phyloP scores from a whole-genome alignment of 2,797 vertebrate genomes.

The Borostomias antarcticus region DNA sequence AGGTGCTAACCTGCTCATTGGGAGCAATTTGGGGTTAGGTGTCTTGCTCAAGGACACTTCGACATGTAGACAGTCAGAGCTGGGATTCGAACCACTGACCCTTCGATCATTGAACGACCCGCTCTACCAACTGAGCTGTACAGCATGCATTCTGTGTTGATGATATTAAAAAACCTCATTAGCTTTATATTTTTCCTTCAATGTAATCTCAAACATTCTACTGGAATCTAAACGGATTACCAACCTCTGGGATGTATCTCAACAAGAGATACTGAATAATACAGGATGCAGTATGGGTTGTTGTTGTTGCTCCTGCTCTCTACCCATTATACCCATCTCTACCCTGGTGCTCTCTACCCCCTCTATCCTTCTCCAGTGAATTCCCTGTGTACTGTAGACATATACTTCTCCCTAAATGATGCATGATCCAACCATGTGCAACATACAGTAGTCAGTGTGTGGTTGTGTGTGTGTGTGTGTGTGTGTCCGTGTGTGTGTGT shows the following conservation, averaged over 20 bases:
- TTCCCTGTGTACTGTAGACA: slow-evolving; percentile 11
- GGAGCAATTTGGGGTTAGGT: no score
- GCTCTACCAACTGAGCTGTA: no score
- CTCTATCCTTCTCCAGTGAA: slow-evolving; percentile 20
- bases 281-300: slow-evolving; percentile 22
- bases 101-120: no score
- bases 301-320: slow-evolving; percentile 24
- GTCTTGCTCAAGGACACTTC: no score
- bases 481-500: neutral
- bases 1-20: no score
- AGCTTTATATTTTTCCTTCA: neutral
- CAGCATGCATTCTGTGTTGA: neutral
- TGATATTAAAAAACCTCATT: neutral
- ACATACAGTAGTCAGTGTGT: slow-evolving; percentile 13
- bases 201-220: slow-evolving; percentile 16
- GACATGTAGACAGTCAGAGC: no score
- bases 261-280: slow-evolving; percentile 54
- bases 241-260: slow-evolving; percentile 36
- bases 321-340: no score
- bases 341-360: slow-evolving; percentile 24
- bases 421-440: slow-evolving; percentile 22
- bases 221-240: slow-evolving; percentile 46
- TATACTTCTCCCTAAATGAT: slow-evolving; percentile 29
- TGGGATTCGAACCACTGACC: no score
- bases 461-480: neutral